phyloP scores from a whole-genome alignment of 2,113 vertebrate species.

The Periophthalmus modestus region DNA sequence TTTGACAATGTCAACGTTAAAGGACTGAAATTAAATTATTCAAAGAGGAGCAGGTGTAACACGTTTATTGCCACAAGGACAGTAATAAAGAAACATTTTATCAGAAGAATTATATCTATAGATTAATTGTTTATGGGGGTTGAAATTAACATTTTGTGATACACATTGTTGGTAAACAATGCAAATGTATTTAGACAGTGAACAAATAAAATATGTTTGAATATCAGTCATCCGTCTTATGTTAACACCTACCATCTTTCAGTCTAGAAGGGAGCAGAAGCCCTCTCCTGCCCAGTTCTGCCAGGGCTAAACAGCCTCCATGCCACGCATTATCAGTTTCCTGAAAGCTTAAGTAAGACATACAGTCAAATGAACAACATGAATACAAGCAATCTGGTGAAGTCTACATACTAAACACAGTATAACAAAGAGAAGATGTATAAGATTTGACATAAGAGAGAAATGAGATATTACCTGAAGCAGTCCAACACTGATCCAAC shows the following conservation, averaged over 20 bases:
- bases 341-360: slow-evolving; percentile 81
- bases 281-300: slow-evolving; percentile 92
- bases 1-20: slow-evolving; percentile 12
- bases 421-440: background rate
- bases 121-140: slow-evolving; percentile 18
- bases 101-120: background rate
- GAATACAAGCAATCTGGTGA: background rate
- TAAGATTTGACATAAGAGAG: background rate
- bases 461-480: slow-evolving; percentile 81
- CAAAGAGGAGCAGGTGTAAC: background rate
- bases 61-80: slow-evolving; percentile 1
- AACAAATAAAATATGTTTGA: slow-evolving; percentile 38
- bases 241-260: slow-evolving; percentile 81
- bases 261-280: slow-evolving; percentile 90
- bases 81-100: slow-evolving; percentile 1
- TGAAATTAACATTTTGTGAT: slow-evolving; percentile 26
- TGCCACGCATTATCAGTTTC: slow-evolving; percentile 94
- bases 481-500: slow-evolving; percentile 93
- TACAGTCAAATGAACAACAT: background rate
- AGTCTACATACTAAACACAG: background rate
- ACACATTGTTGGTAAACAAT: slow-evolving; percentile 7
- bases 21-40: slow-evolving; percentile 41
- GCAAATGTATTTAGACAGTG: slow-evolving; percentile 30
- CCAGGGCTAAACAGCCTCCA: slow-evolving; percentile 92
- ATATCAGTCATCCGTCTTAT: background rate